Evolutionary conservation across 2,888 invertebrate genomes (phyloP), one percentile per base, ranked within the genome.

Genomic region (Sceliomorpha sp.): DNA sequence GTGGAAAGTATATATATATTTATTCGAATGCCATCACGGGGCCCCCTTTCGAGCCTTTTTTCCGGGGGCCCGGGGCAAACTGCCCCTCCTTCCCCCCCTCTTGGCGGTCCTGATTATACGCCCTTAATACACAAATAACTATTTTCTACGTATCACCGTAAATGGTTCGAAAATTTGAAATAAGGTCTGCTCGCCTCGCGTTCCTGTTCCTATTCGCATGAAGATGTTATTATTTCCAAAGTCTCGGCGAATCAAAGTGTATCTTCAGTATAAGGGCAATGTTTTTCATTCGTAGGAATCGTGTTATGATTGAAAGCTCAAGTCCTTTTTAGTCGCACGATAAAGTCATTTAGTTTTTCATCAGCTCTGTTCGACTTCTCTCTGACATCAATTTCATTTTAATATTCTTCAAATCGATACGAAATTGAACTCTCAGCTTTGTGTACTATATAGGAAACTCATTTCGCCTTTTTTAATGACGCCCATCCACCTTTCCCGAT

Each of bases 301-400:
- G 59, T 67, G 66, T 67, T 59, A 67, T 67, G 66, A 67, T 66
- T 66, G 66, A 59, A 59, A 59, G 48, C 67, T 59, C 51, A 66
- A 66, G 66, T 56, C 66, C 53, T 59, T 67, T 59, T 67, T 67
- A 59, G 67, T 59, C 47, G 48, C 37, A 58, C 36, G 55, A 67
- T 59, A 59, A 59, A 67, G 59, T 67, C 67, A 59, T 67, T 67
- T 67, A 59, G 59, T 67, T 67, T 59, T 59, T 67, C 67, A 67
- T 67, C 67, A 67, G 48, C 45, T 67, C 55, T 55, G 59, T 67
- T 67, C 67, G 37, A 59, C 59, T 59, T 59, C 48, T 59, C 67
- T 67, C 67, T 60, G 67, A 67, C 55, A 67, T 58, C 64, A 66
- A 66, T 66, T 66, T 66, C 64, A 66, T 67, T 67, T 67, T 67